Percentiles rank a stretch among this genome's conserved stretches.
Conservation (phyloP, 2,113 vertebrate species). For the Brevimyrus niger region DNA sequence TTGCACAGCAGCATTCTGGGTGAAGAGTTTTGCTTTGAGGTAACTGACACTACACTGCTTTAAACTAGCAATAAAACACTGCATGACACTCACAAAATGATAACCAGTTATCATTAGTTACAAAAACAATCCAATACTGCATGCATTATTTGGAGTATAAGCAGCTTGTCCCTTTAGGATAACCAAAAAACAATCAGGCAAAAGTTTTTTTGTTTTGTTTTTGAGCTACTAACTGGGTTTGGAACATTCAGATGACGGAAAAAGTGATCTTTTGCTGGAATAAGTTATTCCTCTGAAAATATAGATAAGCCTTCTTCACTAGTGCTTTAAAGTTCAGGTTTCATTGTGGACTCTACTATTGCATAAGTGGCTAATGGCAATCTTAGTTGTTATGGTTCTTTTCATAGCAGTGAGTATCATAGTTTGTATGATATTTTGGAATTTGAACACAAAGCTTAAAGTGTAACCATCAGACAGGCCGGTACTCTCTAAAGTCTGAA, state of each 20-base stretch:
- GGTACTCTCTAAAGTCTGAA: background rate
- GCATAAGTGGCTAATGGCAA: background rate
- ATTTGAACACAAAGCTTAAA: background rate
- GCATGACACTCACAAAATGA: background rate
- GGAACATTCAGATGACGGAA: background rate
- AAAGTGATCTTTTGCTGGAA: background rate
- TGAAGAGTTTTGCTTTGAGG: slow-evolving; percentile 97
- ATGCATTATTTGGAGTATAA: background rate
- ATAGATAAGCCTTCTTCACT: background rate
- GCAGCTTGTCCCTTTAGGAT: background rate
- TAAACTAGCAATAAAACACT: background rate
- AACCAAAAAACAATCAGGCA: background rate
- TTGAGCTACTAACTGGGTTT: background rate
- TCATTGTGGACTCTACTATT: background rate
- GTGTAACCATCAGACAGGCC: background rate
- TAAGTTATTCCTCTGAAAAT: background rate
- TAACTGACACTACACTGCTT: slow-evolving; percentile 37
- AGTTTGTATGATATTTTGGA: too few species aligned
- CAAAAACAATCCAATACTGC: background rate
- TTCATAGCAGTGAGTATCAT: background rate
- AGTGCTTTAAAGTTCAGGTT: background rate
- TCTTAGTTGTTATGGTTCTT: background rate
- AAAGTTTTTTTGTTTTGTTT: background rate
- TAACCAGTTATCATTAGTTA: background rate
- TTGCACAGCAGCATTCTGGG: slow-evolving; percentile 93